Evolutionary conservation across 2,113 vertebrate species (phyloP), one percentile per base, ranked within the genome.

Genomic region (Cathartes aura): DNA sequence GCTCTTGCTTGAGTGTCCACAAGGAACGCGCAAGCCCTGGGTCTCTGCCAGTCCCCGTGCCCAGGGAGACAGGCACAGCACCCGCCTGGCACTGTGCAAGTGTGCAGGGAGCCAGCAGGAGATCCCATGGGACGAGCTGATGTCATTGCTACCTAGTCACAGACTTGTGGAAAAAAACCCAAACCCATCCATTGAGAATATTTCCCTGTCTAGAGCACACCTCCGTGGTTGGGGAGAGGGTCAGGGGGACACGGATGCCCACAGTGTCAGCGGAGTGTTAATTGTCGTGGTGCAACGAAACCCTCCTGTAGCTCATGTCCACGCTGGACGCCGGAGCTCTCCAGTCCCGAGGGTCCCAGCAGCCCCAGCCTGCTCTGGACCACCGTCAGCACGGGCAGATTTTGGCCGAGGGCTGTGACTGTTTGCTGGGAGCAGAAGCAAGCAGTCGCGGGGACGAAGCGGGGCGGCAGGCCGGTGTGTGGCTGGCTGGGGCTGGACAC

Each of bases 381-480:
- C 64, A 2, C 24, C 3, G 4, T 5, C 52, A 47, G 60, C 20
- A 1, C 3, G 1, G 24, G 55, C 20, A 59, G 7, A 1, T 18
- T 17, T 29, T 1, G 8, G 22, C 27, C 1, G 0, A 34, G 43
- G 38, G 40, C 59, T 32, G 29, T 2, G 40, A 5, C 4, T 29
- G 12, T 56, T 50, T 55, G 45, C 58, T 15, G 27, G 34, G 67
- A 63, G 40, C 6, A 32, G 17, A 36, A 56, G 68, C 1, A 2
- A 30, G 42, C 1, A 2, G 26, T 27, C 15, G 14, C 2, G 38
- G 27, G 38, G n/a, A 21, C 1, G 3, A n/a, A 55, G 19, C 0
- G 1, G 32, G 22, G 16, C 1, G 7, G 56, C 0, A 1, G 48
- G 3, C 0, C 1, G 11, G 45, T 30, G 58, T 23, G 22, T 1